Base-by-base conservation (phyloP, 2,113 vertebrate species). In the Etia nguti region DNA sequence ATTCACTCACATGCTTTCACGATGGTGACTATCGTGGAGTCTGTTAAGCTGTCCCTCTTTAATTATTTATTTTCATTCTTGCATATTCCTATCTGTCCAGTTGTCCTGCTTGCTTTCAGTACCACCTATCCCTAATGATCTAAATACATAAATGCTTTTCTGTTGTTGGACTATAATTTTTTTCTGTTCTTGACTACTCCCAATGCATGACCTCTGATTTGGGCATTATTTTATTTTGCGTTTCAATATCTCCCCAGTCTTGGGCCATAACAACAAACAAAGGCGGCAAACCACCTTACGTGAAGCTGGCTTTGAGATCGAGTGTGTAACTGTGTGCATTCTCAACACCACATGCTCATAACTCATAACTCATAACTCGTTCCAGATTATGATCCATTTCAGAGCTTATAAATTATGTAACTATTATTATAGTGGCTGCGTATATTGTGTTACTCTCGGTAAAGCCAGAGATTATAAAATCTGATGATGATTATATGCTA, bases 391-490 rank as follows among this genome's bases (percentile, higher is more conserved):
- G 57, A 89, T 73, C 84, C 65, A 60, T 62, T 52, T 85, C 75
- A 52, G 82, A 87, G 87, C 52, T 90, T 82, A 86, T 80, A 87
- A 22, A 34, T 92, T 88, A 84, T 36, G 41, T 87, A 87, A 93
- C 46, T 68, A 77, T 81, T 54, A 18, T 77, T 26, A 79, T 83
- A 81, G 41, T 79, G 43, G 12, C 41, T 68, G 2, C 4, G 5
- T 70, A 3, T 46, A 56, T 77, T 50, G 77, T 8, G 20, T 62
- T 26, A 3, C 52, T 6, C 41, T 15, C 5, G 11, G 38, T 6
- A 7, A 62, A 79, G 43, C 77, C 3, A 43, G 62, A 86, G 62
- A 83, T 92, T 87, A 90, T 73, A 22, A 75, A 86, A 52, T 15
- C 65, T 54, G 60, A 62, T 83, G 24, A 62, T 52, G n/a, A 82